phyloP scores from a whole-genome alignment of 2,113 vertebrate genomes.

The Rhynchopsitta pachyrhyncha region DNA sequence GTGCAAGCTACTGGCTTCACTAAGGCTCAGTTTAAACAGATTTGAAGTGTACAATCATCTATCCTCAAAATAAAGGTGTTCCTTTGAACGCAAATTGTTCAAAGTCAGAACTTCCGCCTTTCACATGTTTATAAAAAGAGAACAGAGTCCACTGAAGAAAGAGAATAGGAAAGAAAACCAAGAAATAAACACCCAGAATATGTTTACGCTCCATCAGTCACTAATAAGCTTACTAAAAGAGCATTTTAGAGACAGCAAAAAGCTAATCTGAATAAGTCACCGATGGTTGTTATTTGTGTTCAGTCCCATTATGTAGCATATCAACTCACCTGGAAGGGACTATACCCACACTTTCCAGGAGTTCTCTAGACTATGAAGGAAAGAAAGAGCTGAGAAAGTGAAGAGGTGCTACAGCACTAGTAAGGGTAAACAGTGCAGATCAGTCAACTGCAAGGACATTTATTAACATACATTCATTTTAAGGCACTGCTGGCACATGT shows the following conservation, averaged over 20 bases:
- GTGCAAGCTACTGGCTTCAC: background rate
- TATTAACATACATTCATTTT: background rate
- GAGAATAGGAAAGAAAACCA: background rate
- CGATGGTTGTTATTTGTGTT: background rate
- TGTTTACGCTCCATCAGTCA: background rate
- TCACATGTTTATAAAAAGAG: background rate
- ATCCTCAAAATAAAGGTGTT: conserved; percentile 18
- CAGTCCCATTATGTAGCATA: background rate
- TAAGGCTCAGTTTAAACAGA: conserved; percentile 31
- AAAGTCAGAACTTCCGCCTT: conserved; percentile 13
- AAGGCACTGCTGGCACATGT: background rate
- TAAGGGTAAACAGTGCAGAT: background rate
- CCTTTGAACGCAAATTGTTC: conserved; percentile 44
- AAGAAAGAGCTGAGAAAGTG: background rate
- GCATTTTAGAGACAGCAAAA: conserved; percentile 4
- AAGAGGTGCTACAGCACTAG: background rate
- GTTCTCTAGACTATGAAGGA: background rate
- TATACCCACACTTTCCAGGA: background rate
- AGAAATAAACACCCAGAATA: conserved; percentile 18
- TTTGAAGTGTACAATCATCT: background rate
- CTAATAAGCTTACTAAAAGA: conserved; percentile 19
- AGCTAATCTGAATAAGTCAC: conserved; percentile 13
- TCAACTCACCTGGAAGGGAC: background rate
- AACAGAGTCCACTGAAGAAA: background rate
- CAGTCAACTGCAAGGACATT: background rate